Evolutionary conservation across 2,888 invertebrate species (phyloP).

Genomic region (Lasioglossum marginatum): DNA sequence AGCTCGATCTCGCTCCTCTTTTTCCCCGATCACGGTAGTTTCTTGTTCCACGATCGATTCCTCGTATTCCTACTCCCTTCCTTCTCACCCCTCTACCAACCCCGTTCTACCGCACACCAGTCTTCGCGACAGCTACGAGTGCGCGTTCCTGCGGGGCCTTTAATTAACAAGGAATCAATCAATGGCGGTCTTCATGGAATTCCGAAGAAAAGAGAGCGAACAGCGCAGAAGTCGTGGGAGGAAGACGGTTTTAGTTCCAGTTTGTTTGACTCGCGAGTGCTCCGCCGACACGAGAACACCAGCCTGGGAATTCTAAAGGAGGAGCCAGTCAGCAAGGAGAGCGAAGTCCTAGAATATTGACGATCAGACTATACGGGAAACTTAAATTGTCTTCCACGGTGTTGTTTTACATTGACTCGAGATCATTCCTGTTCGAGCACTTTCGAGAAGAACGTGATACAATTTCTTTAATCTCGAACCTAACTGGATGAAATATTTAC

Average conservation of each 20-base stretch:
- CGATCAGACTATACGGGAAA: not conserved
- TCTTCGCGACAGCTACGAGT: conserved; percentile 53
- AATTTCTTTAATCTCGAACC: not conserved
- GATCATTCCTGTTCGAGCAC: not conserved
- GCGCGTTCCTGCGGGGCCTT: conserved; percentile 70
- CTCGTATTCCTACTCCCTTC: conserved; percentile 61
- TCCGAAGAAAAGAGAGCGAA: conserved; percentile 67
- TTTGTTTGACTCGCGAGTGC: not conserved
- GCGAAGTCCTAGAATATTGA: not conserved
- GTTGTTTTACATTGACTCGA: not conserved
- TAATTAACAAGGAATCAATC: conserved; percentile 82
- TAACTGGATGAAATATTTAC: not conserved
- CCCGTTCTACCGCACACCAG: not conserved
- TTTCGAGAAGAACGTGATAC: not conserved
- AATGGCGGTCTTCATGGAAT: conserved; percentile 72
- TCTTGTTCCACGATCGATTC: conserved; percentile 73
- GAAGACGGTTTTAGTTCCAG: not conserved
- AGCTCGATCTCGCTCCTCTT: conserved; percentile 56
- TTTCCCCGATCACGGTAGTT: conserved; percentile 64
- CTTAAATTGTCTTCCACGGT: not conserved
- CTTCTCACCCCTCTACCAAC: not conserved
- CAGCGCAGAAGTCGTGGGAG: conserved; percentile 19
- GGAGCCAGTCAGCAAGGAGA: not conserved
- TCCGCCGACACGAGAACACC: not conserved
- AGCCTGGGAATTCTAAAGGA: conserved; percentile 8